Percentiles rank a stretch among this genome's conserved stretches.
These are phyloP conservation scores for Agrypnus murinus DNA, from an alignment of 2,888 invertebrate genomes.

Conservation along the genomic window DNA sequence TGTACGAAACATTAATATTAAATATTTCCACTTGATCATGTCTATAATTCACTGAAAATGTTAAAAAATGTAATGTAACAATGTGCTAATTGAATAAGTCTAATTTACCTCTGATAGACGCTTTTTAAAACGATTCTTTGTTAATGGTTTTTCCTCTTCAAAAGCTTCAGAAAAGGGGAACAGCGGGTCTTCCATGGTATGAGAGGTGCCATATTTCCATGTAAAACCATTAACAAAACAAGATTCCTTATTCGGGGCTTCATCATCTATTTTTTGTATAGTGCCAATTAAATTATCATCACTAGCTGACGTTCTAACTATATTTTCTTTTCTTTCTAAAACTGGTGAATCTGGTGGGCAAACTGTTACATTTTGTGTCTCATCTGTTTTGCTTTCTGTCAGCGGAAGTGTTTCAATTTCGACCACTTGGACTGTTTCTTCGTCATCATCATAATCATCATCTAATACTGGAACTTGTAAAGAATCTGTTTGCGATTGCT, in stretches of 20 bases:
- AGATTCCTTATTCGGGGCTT: background rate
- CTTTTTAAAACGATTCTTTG: background rate
- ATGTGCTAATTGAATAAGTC: background rate
- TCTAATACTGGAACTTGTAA: background rate
- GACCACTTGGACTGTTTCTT: background rate
- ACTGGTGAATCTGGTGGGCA: background rate
- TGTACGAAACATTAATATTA: no score
- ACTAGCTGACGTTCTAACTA: background rate
- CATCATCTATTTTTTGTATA: background rate
- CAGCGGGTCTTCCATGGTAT: conserved; percentile 12
- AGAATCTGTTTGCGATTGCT: background rate
- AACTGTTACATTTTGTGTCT: background rate
- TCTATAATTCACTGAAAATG: no score
- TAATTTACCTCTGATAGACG: conserved; percentile 11
- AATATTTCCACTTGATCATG: no score
- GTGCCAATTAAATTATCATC: background rate
- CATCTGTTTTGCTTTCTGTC: background rate
- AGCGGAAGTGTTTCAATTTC: background rate
- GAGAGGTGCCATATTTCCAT: background rate
- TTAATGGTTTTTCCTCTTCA: background rate
- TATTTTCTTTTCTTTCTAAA: background rate
- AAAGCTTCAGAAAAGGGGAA: conserved; percentile 8
- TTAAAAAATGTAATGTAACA: no score
- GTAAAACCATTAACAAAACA: background rate
- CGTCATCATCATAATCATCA: conserved; percentile 18